These are phyloP conservation scores for Desoria tigrina DNA, from an alignment of 2,888 invertebrate genomes.

Conservation along the genomic window DNA sequence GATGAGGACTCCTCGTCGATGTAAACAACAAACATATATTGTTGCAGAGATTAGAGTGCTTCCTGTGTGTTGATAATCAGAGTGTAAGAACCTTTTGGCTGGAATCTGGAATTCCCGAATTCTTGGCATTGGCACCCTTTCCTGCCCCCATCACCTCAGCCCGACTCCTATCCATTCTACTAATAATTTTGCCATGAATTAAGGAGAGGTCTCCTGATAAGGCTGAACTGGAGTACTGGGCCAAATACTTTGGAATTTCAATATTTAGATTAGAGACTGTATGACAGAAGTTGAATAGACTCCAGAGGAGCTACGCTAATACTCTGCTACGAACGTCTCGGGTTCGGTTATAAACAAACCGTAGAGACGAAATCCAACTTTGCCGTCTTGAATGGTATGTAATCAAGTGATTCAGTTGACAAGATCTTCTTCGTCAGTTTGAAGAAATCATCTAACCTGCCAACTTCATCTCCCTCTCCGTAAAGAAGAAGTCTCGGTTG, in stretches of 20 bases:
- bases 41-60: neutral
- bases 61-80: slow-evolving; percentile 14
- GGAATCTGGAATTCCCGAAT: slow-evolving; percentile 20
- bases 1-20: neutral
- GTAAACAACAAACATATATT: neutral
- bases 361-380: no score
- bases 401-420: no score
- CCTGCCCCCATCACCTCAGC: neutral
- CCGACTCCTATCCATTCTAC: neutral
- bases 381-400: no score
- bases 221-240: neutral
- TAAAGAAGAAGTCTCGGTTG: no score
- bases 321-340: no score
- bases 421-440: no score
- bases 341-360: no score
- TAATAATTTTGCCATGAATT: neutral
- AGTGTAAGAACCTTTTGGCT: slow-evolving; percentile 50
- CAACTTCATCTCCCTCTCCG: no score
- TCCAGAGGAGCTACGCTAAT: no score
- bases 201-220: neutral
- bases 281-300: no score
- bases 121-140: slow-evolving; percentile 15
- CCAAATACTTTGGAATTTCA: neutral
- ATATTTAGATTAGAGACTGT: no score
- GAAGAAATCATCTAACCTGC: no score